phyloP scores from a whole-genome alignment of 2,113 vertebrate genomes.

The Microtus ochrogaster region DNA sequence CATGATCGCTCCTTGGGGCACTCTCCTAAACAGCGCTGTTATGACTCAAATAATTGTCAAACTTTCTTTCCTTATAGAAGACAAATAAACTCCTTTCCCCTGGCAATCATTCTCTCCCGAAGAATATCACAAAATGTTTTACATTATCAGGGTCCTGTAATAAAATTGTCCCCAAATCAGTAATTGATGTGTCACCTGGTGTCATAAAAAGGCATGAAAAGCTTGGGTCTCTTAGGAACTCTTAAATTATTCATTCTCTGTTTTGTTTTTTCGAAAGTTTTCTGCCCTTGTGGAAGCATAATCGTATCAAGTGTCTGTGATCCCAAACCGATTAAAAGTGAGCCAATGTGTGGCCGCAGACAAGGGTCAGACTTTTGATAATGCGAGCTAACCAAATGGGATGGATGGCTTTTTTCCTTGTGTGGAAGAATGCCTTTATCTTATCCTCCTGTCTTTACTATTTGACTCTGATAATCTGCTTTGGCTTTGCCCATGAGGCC shows the following conservation, averaged over 20 bases:
- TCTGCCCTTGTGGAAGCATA: constrained; percentile 3
- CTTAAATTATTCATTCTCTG: constrained; percentile 67
- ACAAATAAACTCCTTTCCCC: constrained; percentile 74
- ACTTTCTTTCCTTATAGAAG: constrained; percentile 71
- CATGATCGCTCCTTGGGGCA: constrained; percentile 66
- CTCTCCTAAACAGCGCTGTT: constrained; percentile 41
- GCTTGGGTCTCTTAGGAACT: constrained; percentile 31
- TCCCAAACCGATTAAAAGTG: constrained; percentile 19
- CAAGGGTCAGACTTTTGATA: constrained; percentile 23
- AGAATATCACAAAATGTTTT: constrained; percentile 67
- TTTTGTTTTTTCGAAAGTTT: constrained; percentile 67
- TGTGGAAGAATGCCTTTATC: background rate
- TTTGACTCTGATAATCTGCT: background rate
- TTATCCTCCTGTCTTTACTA: constrained; percentile 10
- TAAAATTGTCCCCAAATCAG: constrained; percentile 75
- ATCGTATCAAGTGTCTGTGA: constrained; percentile 33
- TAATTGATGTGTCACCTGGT: constrained; percentile 51
- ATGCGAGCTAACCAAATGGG: constrained; percentile 30
- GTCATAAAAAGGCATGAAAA: constrained; percentile 66
- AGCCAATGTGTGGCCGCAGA: background rate
- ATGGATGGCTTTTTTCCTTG: background rate
- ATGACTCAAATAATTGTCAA: constrained; percentile 71
- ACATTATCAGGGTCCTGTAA: constrained; percentile 70
- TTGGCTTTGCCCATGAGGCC: background rate
- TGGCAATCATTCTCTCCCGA: constrained; percentile 61